Base-by-base conservation (phyloP, 2,113 vertebrate genomes). In the Myrmophylax atrothorax region DNA sequence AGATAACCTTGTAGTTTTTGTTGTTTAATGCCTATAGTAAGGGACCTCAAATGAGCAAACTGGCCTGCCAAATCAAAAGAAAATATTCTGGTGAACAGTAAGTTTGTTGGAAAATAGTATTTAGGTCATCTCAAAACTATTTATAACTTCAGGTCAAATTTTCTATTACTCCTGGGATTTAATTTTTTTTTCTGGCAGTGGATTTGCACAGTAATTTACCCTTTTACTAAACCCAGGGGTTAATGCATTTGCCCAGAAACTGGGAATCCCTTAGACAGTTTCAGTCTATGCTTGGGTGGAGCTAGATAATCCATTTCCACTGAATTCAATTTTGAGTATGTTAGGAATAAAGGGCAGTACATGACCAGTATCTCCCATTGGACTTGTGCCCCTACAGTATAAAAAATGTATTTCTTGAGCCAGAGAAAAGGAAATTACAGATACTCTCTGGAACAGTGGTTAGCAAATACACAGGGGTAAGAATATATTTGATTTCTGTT, bases 111-210 rank as follows among this genome's bases (percentile, higher is more conserved):
- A 94, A 95, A 92, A 89, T 55, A 4, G 4, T 92, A 84, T 84
- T 88, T 95, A 88, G 76, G 52, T 75, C 47, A 87, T 64, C 11
- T 14, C 26, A 25, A 89, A 93, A 77, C 56, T 78, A 47, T 92
- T 92, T 92, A 47, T 81, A 44, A 87, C 81, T 94, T 89, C 44
- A 67, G 52, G 60, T 86, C 76, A 86, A 77, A 81, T 60, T 89
- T 64, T 90, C 29, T 94, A 47, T 82, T 64, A 33, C 33, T 80
- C 68, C 12, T 50, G 67, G 72, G 63, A 90, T 85, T 95, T 67
- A 6, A 9, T 44, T 56, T 50, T 63, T 22, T 50, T 56, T 23
- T 3, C 62, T 5, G 2, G 19, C 50, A 73, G 4, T 37, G 5
- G 17, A 80, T 88, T 75, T 83, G 70, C 29, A 24, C 55, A 66